Evolutionary conservation across 2,113 vertebrate species (phyloP).

Genomic region (Ptilonorhynchus violaceus): DNA sequence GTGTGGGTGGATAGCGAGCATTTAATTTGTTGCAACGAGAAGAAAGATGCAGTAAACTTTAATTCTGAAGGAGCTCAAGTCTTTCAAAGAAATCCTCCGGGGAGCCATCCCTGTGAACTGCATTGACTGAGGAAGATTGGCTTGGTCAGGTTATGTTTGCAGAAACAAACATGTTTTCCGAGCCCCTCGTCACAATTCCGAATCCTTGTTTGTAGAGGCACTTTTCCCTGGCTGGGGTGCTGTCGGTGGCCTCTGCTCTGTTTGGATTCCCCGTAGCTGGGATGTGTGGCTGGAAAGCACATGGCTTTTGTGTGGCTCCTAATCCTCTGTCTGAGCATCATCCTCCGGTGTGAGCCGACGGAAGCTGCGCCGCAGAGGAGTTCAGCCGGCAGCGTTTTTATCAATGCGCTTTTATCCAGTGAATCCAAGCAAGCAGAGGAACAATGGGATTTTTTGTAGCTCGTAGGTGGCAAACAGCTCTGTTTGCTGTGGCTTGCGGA

Average conservation of each 20-base stretch:
- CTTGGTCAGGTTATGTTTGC: not conserved
- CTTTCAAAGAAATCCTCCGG: not conserved
- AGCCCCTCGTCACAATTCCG: not conserved
- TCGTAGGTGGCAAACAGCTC: not conserved
- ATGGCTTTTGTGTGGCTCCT: not conserved
- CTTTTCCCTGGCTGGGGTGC: not conserved
- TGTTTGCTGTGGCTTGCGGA: not conserved
- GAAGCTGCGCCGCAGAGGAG: not conserved
- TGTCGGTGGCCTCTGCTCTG: not conserved
- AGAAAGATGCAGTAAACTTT: not conserved
- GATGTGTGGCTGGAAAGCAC: not conserved
- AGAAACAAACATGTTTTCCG: not conserved
- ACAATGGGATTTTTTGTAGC: not conserved
- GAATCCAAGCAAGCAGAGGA: not conserved
- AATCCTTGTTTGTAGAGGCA: not conserved
- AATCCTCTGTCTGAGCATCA: not conserved
- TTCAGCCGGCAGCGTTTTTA: not conserved
- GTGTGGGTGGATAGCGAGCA: not conserved
- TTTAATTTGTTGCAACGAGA: not conserved
- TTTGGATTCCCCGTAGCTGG: not conserved
- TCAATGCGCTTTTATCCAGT: not conserved
- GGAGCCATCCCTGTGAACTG: not conserved
- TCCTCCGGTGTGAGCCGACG: not conserved
- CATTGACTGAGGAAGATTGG: not conserved
- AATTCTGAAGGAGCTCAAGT: not conserved